Percentiles rank a stretch among this genome's conserved stretches.
These are phyloP conservation scores for Drosophila hawaiiensis DNA, from an alignment of 2,888 invertebrate species.

Conservation along the genomic window DNA sequence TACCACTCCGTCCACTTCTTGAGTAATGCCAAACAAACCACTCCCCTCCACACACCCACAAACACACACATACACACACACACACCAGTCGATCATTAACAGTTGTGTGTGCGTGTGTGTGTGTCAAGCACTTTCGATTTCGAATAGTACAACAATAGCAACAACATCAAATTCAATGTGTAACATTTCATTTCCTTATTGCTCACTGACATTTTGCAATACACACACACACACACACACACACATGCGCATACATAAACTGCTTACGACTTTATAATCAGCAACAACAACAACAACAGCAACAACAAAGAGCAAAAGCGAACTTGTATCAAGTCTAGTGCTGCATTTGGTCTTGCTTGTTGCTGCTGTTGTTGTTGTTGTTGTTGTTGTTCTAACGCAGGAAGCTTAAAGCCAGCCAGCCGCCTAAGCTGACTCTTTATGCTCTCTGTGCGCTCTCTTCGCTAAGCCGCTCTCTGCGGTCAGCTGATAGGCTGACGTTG, in stretches of 20 bases:
- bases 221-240: constrained; percentile 41
- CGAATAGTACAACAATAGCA: constrained; percentile 45
- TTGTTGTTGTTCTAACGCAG: constrained; percentile 66
- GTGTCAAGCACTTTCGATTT: constrained; percentile 74
- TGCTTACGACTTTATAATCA: constrained; percentile 76
- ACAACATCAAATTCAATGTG: constrained; percentile 56
- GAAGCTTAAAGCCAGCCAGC: constrained; percentile 55
- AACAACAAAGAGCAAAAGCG: constrained; percentile 47
- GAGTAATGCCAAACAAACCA: neutral
- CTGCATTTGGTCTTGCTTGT: constrained; percentile 1
- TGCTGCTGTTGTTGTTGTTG: constrained; percentile 1
- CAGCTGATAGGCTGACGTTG: constrained; percentile 45
- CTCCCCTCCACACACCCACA: constrained; percentile 4
- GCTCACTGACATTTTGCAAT: constrained; percentile 76
- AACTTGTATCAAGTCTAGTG: constrained; percentile 52
- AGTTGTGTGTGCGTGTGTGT: constrained; percentile 56
- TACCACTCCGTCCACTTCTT: neutral
- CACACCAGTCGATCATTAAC: constrained; percentile 51
- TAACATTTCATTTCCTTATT: constrained; percentile 80
- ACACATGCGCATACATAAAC: constrained; percentile 36
- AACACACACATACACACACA: neutral
- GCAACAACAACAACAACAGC: constrained; percentile 44
- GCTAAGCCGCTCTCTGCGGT: constrained; percentile 26
- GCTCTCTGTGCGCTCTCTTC: constrained; percentile 20
- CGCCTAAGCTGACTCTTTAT: constrained; percentile 39